Evolutionary conservation across 2,113 vertebrate species (phyloP).

Genomic region (Malurus cyaneus): DNA sequence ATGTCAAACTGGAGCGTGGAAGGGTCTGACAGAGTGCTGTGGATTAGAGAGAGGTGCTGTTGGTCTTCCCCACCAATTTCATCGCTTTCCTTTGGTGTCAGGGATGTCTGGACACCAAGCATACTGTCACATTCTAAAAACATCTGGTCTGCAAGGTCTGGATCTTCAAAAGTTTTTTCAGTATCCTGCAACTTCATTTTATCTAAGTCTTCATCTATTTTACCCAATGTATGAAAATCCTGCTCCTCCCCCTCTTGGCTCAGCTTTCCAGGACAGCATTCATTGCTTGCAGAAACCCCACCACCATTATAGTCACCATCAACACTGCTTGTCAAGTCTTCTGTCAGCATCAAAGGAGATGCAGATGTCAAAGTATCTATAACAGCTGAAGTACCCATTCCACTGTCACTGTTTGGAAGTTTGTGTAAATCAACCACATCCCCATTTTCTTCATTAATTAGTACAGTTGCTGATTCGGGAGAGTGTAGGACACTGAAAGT

Average conservation of each 20-base stretch:
- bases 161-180: background rate
- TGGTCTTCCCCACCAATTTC: background rate
- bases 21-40: background rate
- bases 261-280: background rate
- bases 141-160: background rate
- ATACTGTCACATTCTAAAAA: background rate
- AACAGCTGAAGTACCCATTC: background rate
- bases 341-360: background rate
- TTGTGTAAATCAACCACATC: background rate
- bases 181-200: background rate
- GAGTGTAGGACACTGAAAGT: conserved; percentile 66
- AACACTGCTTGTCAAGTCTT: background rate
- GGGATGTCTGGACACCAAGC: background rate
- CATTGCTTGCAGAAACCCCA: background rate
- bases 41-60: background rate
- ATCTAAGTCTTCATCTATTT: background rate
- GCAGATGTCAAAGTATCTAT: background rate
- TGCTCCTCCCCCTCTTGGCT: conserved; percentile 17
- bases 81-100: background rate
- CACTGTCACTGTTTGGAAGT: background rate
- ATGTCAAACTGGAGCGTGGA: background rate
- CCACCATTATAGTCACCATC: background rate
- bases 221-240: background rate
- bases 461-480: conserved; percentile 5
- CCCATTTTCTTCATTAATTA: background rate